Evolutionary conservation across 2,888 invertebrate genomes (phyloP), one percentile per base, ranked within the genome.

Genomic region (Linnaemya vulpina): DNA sequence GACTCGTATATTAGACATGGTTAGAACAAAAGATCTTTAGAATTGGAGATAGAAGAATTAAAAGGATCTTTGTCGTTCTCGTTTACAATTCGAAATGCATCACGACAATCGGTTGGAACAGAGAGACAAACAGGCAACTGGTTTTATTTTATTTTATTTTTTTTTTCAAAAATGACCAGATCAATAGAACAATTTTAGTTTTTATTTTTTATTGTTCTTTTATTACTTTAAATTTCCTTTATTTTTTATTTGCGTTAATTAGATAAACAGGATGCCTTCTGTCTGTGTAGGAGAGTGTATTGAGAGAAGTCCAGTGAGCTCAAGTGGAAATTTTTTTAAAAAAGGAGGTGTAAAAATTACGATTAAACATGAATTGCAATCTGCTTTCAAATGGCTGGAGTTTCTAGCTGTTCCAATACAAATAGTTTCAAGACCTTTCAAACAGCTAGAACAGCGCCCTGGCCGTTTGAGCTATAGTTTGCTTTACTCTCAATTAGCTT

Each of bases 1-100:
- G 71, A 79, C 63, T 79, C 20, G 78, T 30, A 35, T 74, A 60
- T 80, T 80, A 74, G 80, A 74, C 80, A 80, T 74, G 80, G 74
- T 80, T 80, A 17, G 40, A 60, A 80, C 74, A 74, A 74, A 67
- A 74, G 80, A 70, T 77, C 25, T 25, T 25, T 38, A 49, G 49
- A 30, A 10, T 58, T 55, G 20, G 40, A 43, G 9, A 49, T 30
- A 67, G 43, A 67, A 46, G n/a, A 46, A 11, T 0, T 49, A 60
- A 77, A 53, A 71, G 62, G 62, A 62, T 78, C 74, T 80, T 30
- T 67, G 35, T 38, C 58, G 49, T 49, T 51, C 15, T 17, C 17
- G 17, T 55, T 51, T 73, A 67, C 38, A 73, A 79, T 73, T 79
- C 38, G 46, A 73, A 73, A 73, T 73, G 79, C 73, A 79, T 79